phyloP scores from a whole-genome alignment of 2,888 invertebrate species.

The Aplocera efformata region DNA sequence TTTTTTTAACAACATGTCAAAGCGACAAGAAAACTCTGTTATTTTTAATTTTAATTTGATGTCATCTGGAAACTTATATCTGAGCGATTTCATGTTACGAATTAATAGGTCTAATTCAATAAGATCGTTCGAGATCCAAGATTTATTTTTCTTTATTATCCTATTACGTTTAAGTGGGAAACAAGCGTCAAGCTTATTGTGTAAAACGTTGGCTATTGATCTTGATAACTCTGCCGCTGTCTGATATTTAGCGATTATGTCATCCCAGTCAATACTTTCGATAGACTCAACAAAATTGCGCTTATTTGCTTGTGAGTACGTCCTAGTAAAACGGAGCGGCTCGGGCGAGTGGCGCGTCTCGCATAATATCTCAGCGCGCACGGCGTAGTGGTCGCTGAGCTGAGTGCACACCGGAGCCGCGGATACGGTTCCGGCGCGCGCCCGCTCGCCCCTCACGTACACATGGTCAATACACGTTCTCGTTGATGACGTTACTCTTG shows the following conservation, averaged over 20 bases:
- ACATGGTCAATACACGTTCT: not conserved
- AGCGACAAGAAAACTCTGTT: no score
- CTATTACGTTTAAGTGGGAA: conserved; percentile 1
- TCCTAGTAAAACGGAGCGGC: not conserved
- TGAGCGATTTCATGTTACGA: not conserved
- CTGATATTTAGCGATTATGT: not conserved
- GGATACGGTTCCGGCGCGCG: no score
- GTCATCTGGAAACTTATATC: not conserved
- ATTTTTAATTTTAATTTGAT: no score
- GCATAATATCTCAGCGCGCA: no score
- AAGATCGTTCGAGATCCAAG: conserved; percentile 1
- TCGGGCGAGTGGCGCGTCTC: no score
- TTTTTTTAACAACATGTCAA: no score
- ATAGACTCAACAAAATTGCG: not conserved
- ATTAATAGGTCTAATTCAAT: not conserved
- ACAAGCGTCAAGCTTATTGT: not conserved
- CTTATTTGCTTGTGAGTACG: not conserved
- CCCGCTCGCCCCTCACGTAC: no score
- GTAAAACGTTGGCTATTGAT: not conserved
- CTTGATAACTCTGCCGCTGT: not conserved
- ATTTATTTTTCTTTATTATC: not conserved
- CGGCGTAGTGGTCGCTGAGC: no score
- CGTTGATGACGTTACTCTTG: not conserved
- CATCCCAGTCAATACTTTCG: conserved; percentile 3
- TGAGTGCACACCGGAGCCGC: no score